Evolutionary conservation across 2,113 vertebrate species (phyloP).

Genomic region (Neofelis nebulosa): DNA sequence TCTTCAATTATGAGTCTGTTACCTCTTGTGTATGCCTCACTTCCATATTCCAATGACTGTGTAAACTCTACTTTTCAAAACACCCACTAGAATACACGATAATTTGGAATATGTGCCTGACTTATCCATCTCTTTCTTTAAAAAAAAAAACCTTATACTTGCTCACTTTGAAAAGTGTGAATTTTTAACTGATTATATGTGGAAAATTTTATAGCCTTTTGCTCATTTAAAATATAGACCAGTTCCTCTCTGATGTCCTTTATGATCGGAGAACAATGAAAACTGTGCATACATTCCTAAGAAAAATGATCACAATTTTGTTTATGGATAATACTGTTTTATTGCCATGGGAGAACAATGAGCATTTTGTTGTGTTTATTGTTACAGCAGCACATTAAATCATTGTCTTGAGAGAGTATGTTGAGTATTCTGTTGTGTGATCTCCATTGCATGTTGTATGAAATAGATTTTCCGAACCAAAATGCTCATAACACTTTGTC

Average conservation of each 20-base stretch:
- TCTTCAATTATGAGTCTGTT: conserved; percentile 66
- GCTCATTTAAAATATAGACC: not conserved
- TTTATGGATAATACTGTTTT: not conserved
- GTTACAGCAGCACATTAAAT: not conserved
- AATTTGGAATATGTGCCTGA: conserved; percentile 35
- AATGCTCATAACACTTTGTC: not conserved
- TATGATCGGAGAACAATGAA: not conserved
- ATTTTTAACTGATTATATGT: conserved; percentile 22
- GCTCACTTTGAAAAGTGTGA: not conserved
- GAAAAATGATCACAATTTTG: not conserved
- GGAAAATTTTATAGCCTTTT: not conserved
- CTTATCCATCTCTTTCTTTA: not conserved
- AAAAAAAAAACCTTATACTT: not conserved
- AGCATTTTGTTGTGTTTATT: conserved; percentile 11
- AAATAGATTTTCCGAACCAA: not conserved
- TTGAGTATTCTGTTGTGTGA: not conserved
- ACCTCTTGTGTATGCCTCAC: conserved; percentile 61
- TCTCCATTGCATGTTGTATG: not conserved
- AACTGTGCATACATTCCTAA: not conserved
- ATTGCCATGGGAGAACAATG: not conserved
- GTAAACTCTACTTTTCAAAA: conserved; percentile 63
- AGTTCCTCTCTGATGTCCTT: not conserved
- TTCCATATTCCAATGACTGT: conserved; percentile 37
- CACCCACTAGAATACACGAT: conserved; percentile 4
- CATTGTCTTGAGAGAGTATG: not conserved